Conservation (phyloP, 1,140 invertebrate genomes). For the Phenacoccus solenopsis region DNA sequence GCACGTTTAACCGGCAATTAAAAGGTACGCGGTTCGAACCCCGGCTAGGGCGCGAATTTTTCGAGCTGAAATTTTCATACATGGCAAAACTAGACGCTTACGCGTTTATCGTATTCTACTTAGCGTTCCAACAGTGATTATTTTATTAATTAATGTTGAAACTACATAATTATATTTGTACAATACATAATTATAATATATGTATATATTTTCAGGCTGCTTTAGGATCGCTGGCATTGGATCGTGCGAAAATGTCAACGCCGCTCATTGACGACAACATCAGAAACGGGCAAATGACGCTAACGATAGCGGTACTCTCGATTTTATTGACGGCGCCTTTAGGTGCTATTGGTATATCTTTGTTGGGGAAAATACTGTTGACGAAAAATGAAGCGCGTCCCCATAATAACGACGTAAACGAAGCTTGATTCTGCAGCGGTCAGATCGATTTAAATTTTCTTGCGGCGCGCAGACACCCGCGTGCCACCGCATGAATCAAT, state of each 20-base stretch:
- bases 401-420: neutral
- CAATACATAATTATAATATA: no score
- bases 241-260: neutral
- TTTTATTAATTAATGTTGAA: neutral
- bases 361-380: neutral
- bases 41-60: no score
- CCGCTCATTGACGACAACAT: neutral
- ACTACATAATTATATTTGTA: neutral
- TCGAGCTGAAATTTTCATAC: no score
- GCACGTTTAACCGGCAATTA: no score
- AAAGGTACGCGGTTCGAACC: no score
- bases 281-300: neutral
- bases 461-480: no score
- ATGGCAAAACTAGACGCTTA: no score
- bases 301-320: slow-evolving; percentile 19
- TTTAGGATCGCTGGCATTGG: neutral
- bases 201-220: neutral
- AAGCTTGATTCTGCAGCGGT: no score
- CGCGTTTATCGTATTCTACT: no score
- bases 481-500: no score
- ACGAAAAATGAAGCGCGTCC: neutral
- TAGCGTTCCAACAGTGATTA: no score
- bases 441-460: no score
- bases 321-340: slow-evolving; percentile 19
- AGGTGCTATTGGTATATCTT: slow-evolving; percentile 12